Evolutionary conservation across 2,797 vertebrate species (phyloP), one percentile per base, ranked within the genome.

Genomic region (Micrastur ruficollis): DNA sequence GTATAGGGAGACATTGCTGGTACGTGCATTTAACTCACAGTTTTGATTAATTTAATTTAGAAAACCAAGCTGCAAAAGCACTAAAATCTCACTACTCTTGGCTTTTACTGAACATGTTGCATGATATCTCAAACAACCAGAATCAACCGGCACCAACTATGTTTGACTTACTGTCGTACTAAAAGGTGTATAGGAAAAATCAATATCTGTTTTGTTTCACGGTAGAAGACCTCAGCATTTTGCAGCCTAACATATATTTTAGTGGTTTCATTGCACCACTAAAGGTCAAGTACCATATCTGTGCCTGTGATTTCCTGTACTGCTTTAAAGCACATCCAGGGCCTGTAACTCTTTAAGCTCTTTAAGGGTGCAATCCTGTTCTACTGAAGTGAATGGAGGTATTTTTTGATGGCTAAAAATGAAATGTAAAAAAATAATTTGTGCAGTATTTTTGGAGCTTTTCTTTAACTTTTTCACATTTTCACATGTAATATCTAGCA

Each of bases 191-290:
- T 66, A 93, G 79, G 79, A 81, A 97, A 97, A 97, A 96, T 97
- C 96, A 94, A 87, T 97, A 93, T 73, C 63, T 94, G 88, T 94
- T 97, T 96, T 97, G 95, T 97, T 97, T 96, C 89, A 93, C 49
- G 4, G 74, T 90, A 79, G 88, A 97, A 86, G 82, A 80, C 91
- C 83, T 96, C 84, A 89, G 86, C 53, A 83, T 96, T 86, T 95
- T 94, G 81, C 86, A 94, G 93, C 85, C 94, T 89, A 81, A 97
- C 95, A 95, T 88, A 92, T 75, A 92, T 95, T 96, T 96, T 75
- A 93, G 81, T 89, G 70, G 79, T 91, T 82, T 96, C 81, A 74
- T 82, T 95, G 93, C 81, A 74, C 88, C 79, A 75, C 86, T 96
- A 94, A 96, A 97, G 96, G 94, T 96, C 90, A 97, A 93, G 76